Conservation (phyloP, 2,113 vertebrate genomes). For the Onychostoma macrolepis region DNA sequence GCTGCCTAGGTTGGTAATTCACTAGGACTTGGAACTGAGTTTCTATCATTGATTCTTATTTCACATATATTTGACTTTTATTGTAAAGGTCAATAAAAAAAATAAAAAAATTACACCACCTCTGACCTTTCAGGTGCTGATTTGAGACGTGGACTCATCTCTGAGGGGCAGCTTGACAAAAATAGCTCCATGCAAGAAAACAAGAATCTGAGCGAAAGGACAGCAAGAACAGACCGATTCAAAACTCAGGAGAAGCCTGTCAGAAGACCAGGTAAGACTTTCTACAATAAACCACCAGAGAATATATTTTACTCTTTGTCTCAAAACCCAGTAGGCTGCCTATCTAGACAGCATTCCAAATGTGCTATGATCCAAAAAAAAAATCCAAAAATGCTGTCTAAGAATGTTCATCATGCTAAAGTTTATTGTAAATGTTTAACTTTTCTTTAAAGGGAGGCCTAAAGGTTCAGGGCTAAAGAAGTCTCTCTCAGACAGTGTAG, state of each 20-base stretch:
- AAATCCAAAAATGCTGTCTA: neutral
- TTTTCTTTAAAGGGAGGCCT: conserved; percentile 71
- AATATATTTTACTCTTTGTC: neutral
- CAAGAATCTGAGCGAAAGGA: conserved; percentile 69
- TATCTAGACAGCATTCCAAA: neutral
- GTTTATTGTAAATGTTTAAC: conserved; percentile 8
- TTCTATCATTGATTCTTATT: neutral
- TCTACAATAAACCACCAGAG: neutral
- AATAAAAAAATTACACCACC: neutral
- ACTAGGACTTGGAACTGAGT: neutral
- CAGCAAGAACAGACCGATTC: conserved; percentile 62
- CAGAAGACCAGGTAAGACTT: conserved; percentile 80
- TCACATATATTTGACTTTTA: neutral
- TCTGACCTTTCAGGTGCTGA: conserved; percentile 78
- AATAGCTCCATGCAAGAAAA: conserved; percentile 73
- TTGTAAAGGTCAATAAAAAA: neutral
- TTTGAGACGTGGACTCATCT: conserved; percentile 79
- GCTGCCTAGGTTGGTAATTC: neutral
- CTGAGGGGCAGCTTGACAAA: conserved; percentile 73
- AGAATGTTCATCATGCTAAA: neutral
- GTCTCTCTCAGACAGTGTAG: conserved; percentile 71
- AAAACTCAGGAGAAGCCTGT: conserved; percentile 69
- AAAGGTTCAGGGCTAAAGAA: conserved; percentile 82
- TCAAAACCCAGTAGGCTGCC: neutral
- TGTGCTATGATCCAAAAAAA: neutral